Base-by-base conservation (phyloP, 2,797 vertebrate species). In the Molossus alvarezi region DNA sequence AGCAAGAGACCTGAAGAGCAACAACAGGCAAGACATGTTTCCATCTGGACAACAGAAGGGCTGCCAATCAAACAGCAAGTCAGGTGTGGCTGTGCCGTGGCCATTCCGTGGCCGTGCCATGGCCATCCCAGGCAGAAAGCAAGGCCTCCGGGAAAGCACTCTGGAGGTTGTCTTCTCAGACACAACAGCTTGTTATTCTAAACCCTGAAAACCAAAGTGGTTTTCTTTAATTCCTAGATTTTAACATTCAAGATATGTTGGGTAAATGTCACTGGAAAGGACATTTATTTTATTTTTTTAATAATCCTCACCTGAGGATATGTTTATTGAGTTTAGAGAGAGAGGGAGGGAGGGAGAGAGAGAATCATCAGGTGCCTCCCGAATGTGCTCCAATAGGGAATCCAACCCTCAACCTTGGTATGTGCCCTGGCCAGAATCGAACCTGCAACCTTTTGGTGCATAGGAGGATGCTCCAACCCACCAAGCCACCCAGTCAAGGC, bases 201-300 rank as follows among this genome's bases (percentile, higher is more conserved):
- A 73, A 64, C 15, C 18, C 81, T 45, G 58, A 55, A 80, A 84
- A 93, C 23, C 23, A 62, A 33, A 53, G 89, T n/a, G 53, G 21
- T 85, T 79, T 91, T 37, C 62, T 90, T 72, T 72, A 57, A 79
- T 73, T 67, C 62, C 58, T 82, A 55, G 58, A 81, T 84, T 85
- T 90, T 73, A 69, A 64, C 88, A 33, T 51, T 85, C 12, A 72
- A 84, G 91, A 57, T 88, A 71, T 45, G 37, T 67, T 48, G 55
- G 53, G 62, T 67, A 92, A 87, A n/a, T 23, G 23, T 12, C 29
- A 18, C 14, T 65, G n/a, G 29, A 51, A 72, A 90, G 67, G 57
- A 17, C 9, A 29, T n/a, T 2, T 1, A 18, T 89, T 64, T 87
- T 55, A 62, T 69, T 69, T 37, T 69, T 69, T 20, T 33, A 69